Evolutionary conservation across 2,113 vertebrate species (phyloP), one percentile per base, ranked within the genome.

Genomic region (Nyctibius bracteatus): DNA sequence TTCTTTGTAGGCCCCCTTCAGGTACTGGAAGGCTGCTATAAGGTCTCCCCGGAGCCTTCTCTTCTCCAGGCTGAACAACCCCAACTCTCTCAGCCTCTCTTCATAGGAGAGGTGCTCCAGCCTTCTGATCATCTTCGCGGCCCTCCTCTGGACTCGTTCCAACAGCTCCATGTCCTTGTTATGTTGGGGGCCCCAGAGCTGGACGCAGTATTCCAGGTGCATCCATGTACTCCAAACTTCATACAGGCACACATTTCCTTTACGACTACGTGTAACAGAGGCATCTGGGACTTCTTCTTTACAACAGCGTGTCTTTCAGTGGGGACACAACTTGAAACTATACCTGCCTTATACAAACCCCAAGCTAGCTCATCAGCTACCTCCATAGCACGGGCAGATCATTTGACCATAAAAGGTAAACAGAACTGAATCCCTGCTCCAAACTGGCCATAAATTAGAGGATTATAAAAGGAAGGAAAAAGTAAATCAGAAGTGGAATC

Each of bases 381-480:
- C 43, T 71, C 30, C 9, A 14, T 33, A 54, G 14, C 25, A 9
- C 1, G 1, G 70, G 39, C 46, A 72, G 68, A 91, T 31, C 23
- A 67, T 71, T 39, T 75, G 62, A 63, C 33, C 5, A 9, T 47
- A 66, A 74, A 67, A 63, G 8, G 62, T 43, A 92, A 81, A 86
- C 7, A 44, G 57, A 81, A 31, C 4, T 13, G 75, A 79, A 79
- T 19, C 6, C 51, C 43, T 63, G 33, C 41, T 79, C 57, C 39
- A 63, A 81, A 58, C 9, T n/a, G 39, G 43, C 30, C 46, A 47
- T 30, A 90, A 83, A 90, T 63, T 37, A 67, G 86, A 92, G 46
- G 31, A 68, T 63, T 82, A 62, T n/a, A 62, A 73, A 81, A 93
- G 70, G 55, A 77, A 88, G 27, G 20, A 44, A n/a, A 89, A 91